Conservation (phyloP, 1,140 invertebrate genomes). For the Pseudobourletiella spinata region DNA sequence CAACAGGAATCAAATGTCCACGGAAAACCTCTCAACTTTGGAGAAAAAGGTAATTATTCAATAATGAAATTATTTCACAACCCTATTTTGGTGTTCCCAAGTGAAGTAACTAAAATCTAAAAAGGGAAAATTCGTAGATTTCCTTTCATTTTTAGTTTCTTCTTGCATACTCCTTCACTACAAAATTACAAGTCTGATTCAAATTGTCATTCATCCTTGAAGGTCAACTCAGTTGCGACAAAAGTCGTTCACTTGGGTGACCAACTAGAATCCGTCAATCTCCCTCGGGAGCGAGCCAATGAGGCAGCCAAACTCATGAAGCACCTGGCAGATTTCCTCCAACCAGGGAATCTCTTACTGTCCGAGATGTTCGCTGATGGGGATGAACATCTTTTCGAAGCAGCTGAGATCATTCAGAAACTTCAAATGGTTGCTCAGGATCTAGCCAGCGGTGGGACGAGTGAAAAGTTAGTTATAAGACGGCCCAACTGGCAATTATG, state of each 20-base stretch:
- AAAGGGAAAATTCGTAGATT: no score
- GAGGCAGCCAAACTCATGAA: constrained; percentile 90
- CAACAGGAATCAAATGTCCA: constrained; percentile 58
- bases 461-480: constrained; percentile 58
- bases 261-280: constrained; percentile 93
- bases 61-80: neutral
- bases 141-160: no score
- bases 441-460: constrained; percentile 51
- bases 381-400: constrained; percentile 75
- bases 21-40: constrained; percentile 71
- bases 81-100: no score
- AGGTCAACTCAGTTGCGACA: constrained; percentile 90
- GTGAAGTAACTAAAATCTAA: constrained; percentile 4
- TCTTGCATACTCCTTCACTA: no score
- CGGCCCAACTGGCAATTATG: no score
- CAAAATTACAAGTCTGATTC: no score
- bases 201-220: no score
- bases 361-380: constrained; percentile 77
- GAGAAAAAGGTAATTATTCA: constrained; percentile 61
- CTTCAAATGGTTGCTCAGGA: constrained; percentile 92
- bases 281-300: constrained; percentile 80
- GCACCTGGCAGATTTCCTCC: constrained; percentile 87
- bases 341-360: constrained; percentile 64
- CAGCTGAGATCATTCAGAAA: constrained; percentile 98
- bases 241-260: constrained; percentile 96